Conservation (phyloP, 2,888 invertebrate genomes). For the Torymus auratus region DNA sequence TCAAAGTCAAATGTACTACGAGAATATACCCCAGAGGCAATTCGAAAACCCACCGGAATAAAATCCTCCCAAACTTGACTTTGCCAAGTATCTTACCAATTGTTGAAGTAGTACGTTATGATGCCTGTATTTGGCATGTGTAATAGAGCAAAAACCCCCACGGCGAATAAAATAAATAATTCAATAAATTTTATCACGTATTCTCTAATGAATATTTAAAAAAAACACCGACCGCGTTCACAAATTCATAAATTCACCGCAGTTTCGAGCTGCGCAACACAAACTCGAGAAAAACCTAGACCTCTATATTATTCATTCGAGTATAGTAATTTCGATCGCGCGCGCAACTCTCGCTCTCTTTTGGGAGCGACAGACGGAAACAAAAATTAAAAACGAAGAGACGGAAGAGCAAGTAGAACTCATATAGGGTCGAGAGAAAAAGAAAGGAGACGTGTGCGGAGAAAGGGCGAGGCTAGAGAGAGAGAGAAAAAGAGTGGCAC, state of each 20-base stretch:
- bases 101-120: too few relatives aligned
- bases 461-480: neutral
- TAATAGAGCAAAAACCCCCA: too few relatives aligned
- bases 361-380: constrained; percentile 43
- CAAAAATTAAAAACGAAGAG: constrained; percentile 49
- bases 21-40: too few relatives aligned
- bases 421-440: neutral
- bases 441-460: neutral
- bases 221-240: neutral
- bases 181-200: too few relatives aligned
- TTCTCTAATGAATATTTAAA: too few relatives aligned
- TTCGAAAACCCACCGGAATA: too few relatives aligned
- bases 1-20: too few relatives aligned
- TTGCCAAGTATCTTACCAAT: too few relatives aligned
- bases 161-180: too few relatives aligned
- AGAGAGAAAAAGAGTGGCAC: neutral
- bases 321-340: constrained; percentile 19
- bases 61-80: too few relatives aligned
- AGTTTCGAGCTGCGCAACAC: neutral
- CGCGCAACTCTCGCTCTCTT: constrained; percentile 36
- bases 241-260: neutral
- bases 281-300: neutral
- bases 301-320: constrained; percentile 2
- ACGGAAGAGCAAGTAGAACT: constrained; percentile 15
- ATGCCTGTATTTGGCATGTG: too few relatives aligned